A percentile compares a stretch with the other conserved stretches of the same genome.
These are phyloP conservation scores for Clanis bilineata DNA, from an alignment of 2,888 invertebrate genomes.

Conservation along the genomic window DNA sequence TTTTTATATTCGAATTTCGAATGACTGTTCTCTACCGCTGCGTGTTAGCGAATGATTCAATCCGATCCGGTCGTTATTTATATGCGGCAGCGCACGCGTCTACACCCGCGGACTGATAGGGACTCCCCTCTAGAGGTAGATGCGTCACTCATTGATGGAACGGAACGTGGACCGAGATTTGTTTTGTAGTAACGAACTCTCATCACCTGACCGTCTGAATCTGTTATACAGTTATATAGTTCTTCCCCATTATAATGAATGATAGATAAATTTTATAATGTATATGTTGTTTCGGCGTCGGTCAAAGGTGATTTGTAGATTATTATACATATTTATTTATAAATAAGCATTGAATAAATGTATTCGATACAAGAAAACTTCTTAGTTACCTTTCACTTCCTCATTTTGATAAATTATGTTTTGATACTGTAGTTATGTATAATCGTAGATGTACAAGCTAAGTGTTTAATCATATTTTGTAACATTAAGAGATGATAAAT, in stretches of 20 bases:
- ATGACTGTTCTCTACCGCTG: slow-evolving; percentile 18
- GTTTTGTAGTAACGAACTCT: slow-evolving; percentile 16
- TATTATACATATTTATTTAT: background rate
- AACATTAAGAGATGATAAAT: no score
- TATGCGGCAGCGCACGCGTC: slow-evolving; percentile 41
- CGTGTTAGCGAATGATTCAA: slow-evolving; percentile 19
- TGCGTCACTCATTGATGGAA: slow-evolving; percentile 46
- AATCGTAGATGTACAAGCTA: no score
- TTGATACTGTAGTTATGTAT: no score
- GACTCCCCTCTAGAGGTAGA: slow-evolving; percentile 48
- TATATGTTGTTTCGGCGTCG: background rate
- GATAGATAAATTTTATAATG: background rate
- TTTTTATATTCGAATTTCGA: slow-evolving; percentile 15
- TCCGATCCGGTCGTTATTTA: slow-evolving; percentile 28
- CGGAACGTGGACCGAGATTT: slow-evolving; percentile 23
- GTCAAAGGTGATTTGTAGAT: background rate
- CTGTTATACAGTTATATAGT: slow-evolving; percentile 9
- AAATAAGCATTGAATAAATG: background rate
- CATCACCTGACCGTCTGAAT: slow-evolving; percentile 10
- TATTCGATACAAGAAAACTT: background rate
- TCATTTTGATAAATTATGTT: background rate
- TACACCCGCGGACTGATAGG: slow-evolving; percentile 34
- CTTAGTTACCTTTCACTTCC: background rate
- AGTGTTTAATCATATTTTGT: no score
- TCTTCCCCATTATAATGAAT: slow-evolving; percentile 16